phyloP scores from a whole-genome alignment of 2,888 invertebrate species.

The Drosophila sordidapex region DNA sequence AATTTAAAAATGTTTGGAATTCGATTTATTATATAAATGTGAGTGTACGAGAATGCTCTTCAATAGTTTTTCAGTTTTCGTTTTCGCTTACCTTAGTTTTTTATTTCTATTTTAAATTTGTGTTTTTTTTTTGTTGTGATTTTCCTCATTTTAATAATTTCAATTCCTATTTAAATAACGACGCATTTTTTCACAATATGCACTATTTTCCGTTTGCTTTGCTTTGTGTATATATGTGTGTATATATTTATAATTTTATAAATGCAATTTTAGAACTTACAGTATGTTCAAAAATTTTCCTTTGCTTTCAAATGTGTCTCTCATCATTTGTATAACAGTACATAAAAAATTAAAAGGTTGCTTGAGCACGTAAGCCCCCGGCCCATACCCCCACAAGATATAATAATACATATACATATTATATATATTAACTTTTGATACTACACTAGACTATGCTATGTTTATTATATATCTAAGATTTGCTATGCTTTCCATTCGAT shows the following conservation, averaged over 20 bases:
- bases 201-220: constrained; percentile 35
- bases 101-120: background rate
- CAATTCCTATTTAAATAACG: constrained; percentile 78
- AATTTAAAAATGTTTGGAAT: constrained; percentile 58
- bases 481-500: constrained; percentile 59
- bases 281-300: constrained; percentile 76
- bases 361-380: constrained; percentile 65
- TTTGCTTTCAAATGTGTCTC: constrained; percentile 44
- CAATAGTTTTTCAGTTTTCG: constrained; percentile 52
- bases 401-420: constrained; percentile 16
- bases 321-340: constrained; percentile 61
- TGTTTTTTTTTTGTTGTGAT: background rate
- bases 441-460: constrained; percentile 68
- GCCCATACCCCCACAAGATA: constrained; percentile 7
- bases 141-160: constrained; percentile 60
- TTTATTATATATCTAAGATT: constrained; percentile 67
- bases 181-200: constrained; percentile 48
- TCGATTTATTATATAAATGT: constrained; percentile 37
- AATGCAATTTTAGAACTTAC: constrained; percentile 81
- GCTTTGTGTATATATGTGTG: constrained; percentile 53
- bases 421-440: constrained; percentile 56
- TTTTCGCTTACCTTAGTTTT: constrained; percentile 1
- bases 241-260: constrained; percentile 61
- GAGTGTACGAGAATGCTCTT: constrained; percentile 34
- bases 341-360: constrained; percentile 72